Percentiles rank a stretch among this genome's conserved stretches.
These are phyloP conservation scores for Caenorhabditis sulstoni DNA, from an alignment of 2,888 invertebrate species.

Conservation along the genomic window DNA sequence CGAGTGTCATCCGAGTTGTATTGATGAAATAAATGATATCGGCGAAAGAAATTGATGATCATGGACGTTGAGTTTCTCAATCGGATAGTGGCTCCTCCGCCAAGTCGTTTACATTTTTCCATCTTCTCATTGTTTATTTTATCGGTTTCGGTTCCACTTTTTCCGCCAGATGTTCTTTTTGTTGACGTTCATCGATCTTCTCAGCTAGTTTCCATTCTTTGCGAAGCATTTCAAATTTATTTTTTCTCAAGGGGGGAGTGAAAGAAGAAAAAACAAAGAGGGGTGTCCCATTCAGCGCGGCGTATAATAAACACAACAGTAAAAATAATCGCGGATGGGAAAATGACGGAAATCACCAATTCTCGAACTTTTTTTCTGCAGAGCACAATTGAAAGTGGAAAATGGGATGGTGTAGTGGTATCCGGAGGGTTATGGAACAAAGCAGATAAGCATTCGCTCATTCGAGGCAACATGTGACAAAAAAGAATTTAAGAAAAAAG, in stretches of 20 bases:
- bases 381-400: slow-evolving; percentile 38
- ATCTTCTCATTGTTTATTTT: slow-evolving; percentile 49
- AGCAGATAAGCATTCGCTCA: slow-evolving; percentile 38
- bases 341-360: too few species aligned
- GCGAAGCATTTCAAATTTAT: slow-evolving; percentile 56
- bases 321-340: slow-evolving; percentile 9
- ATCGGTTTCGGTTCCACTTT: not conserved
- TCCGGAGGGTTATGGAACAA: slow-evolving; percentile 13
- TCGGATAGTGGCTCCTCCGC: not conserved
- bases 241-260: not conserved
- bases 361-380: too few species aligned
- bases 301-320: too few species aligned
- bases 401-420: too few species aligned
- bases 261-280: not conserved
- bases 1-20: not conserved
- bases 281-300: too few species aligned
- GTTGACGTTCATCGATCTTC: not conserved
- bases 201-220: slow-evolving; percentile 3
- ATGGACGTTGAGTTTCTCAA: not conserved
- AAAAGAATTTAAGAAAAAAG: too few species aligned
- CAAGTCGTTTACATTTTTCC: slow-evolving; percentile 13
- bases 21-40: slow-evolving; percentile 39
- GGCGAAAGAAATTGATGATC: slow-evolving; percentile 19
- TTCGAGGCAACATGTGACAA: slow-evolving; percentile 40
- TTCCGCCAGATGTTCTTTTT: slow-evolving; percentile 34